Conservation (phyloP, 2,797 vertebrate genomes). For the Cossypha polioptera region DNA sequence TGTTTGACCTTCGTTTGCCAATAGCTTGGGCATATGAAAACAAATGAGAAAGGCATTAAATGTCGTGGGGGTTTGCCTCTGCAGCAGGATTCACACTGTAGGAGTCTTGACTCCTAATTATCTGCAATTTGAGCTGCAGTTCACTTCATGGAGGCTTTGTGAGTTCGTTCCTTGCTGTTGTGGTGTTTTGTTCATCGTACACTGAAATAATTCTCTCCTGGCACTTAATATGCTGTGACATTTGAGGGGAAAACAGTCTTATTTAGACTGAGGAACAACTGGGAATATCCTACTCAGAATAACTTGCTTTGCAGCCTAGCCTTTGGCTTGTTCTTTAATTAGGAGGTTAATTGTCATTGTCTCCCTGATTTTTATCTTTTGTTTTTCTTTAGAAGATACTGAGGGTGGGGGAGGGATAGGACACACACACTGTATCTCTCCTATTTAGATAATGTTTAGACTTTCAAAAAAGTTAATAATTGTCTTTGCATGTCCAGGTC, state of each 20-base stretch:
- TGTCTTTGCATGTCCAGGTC: neutral
- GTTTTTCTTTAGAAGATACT: neutral
- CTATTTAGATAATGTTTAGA: neutral
- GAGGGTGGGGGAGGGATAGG: neutral
- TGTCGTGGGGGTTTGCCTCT: neutral
- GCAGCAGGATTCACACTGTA: neutral
- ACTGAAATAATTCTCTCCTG: constrained; percentile 34
- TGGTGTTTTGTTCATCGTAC: constrained; percentile 22
- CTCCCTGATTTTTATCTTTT: neutral
- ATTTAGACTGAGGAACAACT: neutral
- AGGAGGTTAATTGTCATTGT: neutral
- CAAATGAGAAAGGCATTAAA: neutral
- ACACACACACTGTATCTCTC: neutral
- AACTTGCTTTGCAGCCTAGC: neutral
- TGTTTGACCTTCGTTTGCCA: neutral
- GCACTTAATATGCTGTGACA: constrained; percentile 45
- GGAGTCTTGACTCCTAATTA: neutral
- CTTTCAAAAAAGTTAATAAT: neutral
- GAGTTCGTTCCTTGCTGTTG: neutral
- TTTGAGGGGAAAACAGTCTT: constrained; percentile 36
- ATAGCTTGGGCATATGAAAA: neutral
- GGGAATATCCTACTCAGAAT: neutral
- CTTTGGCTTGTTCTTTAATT: constrained; percentile 21
- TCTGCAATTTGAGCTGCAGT: neutral
- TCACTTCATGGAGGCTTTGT: neutral